Percentiles rank a stretch among this genome's conserved stretches.
phyloP scores from a whole-genome alignment of 2,888 invertebrate genomes.

The Anoncus sp. region DNA sequence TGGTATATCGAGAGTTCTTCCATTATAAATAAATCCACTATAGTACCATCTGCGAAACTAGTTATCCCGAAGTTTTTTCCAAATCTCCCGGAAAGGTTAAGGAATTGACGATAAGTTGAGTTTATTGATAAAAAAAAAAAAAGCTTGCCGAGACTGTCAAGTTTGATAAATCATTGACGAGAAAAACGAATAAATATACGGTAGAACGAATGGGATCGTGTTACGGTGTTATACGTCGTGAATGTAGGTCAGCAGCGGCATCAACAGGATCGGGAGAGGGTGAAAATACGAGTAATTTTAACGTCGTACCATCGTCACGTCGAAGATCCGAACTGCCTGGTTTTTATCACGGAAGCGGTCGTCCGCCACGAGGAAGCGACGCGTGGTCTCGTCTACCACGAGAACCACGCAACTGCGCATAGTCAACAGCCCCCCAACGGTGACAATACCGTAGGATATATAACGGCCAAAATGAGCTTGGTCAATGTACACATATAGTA shows the following conservation, averaged over 20 bases:
- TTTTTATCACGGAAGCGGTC: slow-evolving; percentile 59
- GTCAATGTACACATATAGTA: slow-evolving; percentile 10
- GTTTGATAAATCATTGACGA: not conserved
- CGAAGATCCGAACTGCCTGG: slow-evolving; percentile 50
- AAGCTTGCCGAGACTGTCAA: too few species aligned
- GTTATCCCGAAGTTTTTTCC: too few species aligned
- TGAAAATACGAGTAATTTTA: slow-evolving; percentile 11
- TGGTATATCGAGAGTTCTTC: not conserved
- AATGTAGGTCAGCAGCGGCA: slow-evolving; percentile 64
- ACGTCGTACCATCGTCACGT: slow-evolving; percentile 32
- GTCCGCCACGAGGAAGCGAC: slow-evolving; percentile 64
- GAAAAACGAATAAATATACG: not conserved
- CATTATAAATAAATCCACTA: not conserved
- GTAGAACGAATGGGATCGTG: slow-evolving; percentile 58
- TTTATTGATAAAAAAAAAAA: too few species aligned
- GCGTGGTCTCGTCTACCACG: slow-evolving; percentile 57
- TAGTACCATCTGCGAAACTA: too few species aligned
- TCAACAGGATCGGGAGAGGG: too few species aligned
- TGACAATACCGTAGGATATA: slow-evolving; percentile 25
- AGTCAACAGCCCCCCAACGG: slow-evolving; percentile 43
- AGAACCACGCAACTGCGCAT: slow-evolving; percentile 59
- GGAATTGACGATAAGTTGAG: too few species aligned
- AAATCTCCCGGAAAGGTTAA: too few species aligned
- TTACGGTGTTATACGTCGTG: slow-evolving; percentile 53
- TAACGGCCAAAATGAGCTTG: not conserved